Conservation (phyloP, 1,140 invertebrate genomes). For the Drosophila ironensis region DNA sequence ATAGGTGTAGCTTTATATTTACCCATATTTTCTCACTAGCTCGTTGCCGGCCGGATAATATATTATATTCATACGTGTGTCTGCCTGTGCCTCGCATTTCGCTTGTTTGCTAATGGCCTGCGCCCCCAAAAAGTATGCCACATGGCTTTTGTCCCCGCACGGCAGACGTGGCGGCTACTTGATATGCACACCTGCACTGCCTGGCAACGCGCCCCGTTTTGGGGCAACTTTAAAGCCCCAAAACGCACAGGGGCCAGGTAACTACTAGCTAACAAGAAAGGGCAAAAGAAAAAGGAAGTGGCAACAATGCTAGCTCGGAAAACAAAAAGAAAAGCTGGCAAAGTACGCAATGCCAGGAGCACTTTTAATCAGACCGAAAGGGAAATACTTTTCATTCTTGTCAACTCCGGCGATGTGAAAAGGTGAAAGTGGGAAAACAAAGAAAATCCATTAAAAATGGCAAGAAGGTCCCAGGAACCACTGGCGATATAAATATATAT, state of each 20-base stretch:
- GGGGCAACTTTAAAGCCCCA: too few species aligned
- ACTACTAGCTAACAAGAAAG: conserved; percentile 24
- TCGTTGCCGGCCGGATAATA: conserved; percentile 45
- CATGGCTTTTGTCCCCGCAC: conserved; percentile 14
- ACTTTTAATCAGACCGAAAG: background rate
- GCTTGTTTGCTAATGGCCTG: conserved; percentile 54
- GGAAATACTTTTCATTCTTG: background rate
- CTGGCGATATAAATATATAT: too few species aligned
- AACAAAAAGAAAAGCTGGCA: background rate
- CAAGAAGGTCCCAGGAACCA: too few species aligned
- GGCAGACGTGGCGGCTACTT: conserved; percentile 61
- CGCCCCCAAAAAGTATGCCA: conserved; percentile 51
- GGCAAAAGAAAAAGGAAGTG: conserved; percentile 13
- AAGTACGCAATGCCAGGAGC: background rate
- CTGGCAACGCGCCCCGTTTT: conserved; percentile 29
- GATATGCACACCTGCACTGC: conserved; percentile 77
- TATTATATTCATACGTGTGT: conserved; percentile 67
- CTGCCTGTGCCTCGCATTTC: conserved; percentile 1
- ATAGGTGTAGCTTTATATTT: background rate
- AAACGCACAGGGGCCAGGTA: conserved; percentile 41
- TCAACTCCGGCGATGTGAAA: too few species aligned
- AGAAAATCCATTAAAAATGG: background rate
- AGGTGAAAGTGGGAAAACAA: background rate
- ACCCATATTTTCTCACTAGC: background rate
- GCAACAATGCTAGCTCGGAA: conserved; percentile 19